phyloP scores from a whole-genome alignment of 2,797 vertebrate species.

The Mallotus villosus region DNA sequence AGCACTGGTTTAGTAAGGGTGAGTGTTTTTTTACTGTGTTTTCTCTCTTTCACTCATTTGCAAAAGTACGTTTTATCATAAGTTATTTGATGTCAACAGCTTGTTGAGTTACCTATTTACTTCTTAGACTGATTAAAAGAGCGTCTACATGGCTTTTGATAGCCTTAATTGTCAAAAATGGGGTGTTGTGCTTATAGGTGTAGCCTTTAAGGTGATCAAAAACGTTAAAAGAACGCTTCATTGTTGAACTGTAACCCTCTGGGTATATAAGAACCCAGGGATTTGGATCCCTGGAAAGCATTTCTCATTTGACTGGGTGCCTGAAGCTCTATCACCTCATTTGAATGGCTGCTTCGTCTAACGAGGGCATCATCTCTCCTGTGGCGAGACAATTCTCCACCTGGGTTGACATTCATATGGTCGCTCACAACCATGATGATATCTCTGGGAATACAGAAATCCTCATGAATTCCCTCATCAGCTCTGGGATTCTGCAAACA shows the following conservation, averaged over 20 bases:
- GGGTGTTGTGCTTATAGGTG: no score
- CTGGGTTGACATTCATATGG: background rate
- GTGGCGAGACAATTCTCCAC: background rate
- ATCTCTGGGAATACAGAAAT: no score
- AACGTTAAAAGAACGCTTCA: background rate
- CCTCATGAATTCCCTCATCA: no score
- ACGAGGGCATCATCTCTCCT: background rate
- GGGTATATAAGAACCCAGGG: background rate
- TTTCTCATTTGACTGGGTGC: background rate
- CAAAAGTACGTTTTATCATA: no score
- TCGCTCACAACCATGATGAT: no score
- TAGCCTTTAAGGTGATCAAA: background rate
- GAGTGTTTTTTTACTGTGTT: background rate
- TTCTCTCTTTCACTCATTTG: no score
- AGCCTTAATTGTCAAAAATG: no score
- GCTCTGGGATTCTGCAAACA: no score
- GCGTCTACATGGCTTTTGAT: no score
- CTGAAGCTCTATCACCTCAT: background rate
- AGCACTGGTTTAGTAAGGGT: constrained; percentile 83
- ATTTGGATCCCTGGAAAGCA: background rate
- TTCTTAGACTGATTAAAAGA: no score
- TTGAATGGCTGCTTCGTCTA: background rate
- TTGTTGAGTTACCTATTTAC: no score
- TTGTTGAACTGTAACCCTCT: background rate
- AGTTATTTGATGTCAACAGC: no score